Base-by-base conservation (phyloP, 2,888 invertebrate genomes). In the Philereme vetulata region DNA sequence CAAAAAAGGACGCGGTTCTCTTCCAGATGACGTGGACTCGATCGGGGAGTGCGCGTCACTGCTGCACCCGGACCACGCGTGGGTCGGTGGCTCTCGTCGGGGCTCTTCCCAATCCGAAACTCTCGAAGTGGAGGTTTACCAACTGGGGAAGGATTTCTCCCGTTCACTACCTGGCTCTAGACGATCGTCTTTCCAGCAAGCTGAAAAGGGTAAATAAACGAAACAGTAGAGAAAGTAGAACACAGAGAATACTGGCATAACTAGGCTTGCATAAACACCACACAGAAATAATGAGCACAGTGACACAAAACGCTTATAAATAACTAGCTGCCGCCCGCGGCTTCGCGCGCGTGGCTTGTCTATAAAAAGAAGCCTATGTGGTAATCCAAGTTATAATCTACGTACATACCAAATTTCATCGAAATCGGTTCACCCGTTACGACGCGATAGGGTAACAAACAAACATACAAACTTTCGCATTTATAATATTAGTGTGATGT, bases 21-120 rank as follows among this genome's bases (percentile, higher is more conserved):
- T 75, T 76, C 53, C 81, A 86, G 94, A 96, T 83, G 96, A 96
- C 72, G 94, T 95, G 56, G 96, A 96, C 78, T 95, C 95, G 1
- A 95, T 96, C 73, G 95, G 95, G 47, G 96, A 96, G 82, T 95
- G 95, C 67, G 94, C 95, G 4, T 95, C 96, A 65, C 93, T 96
- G 64, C 91, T 97, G 43, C 97, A 97, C 86, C 97, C 97, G 0
- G 97, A 97, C 88, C 96, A 96, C 84, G 97, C 97, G 2, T 97
- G 96, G 95, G 93, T 93, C 50, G 95, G 93, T 0, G 95, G 95
- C 61, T 97, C 97, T 0, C 92, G 97, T 36, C 94, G 97, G 38
- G 97, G 97, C 42, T 97, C 97, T n/a, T 97, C 97, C 45, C 97
- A 97, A 80, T 97, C 97, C 0, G 97, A 97, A 81, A 96, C 96